Percentiles rank a stretch among this genome's conserved stretches.
Evolutionary conservation across 2,888 invertebrate species (phyloP).

Genomic region (Hofmannophila pseudospretella): DNA sequence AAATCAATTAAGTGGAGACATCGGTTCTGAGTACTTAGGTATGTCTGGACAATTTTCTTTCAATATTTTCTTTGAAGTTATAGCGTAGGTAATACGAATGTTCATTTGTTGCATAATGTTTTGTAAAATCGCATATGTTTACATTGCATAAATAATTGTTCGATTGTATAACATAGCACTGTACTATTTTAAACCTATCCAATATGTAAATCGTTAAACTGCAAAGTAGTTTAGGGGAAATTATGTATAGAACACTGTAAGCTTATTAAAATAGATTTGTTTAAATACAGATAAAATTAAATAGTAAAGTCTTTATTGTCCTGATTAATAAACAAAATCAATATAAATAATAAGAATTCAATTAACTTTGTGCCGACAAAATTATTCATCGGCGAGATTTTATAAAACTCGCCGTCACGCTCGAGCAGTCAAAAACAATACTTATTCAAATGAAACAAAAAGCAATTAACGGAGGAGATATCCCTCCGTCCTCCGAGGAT

Average conservation of each 20-base stretch:
- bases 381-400: constrained; percentile 69
- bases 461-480: constrained; percentile 75
- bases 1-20: constrained; percentile 56
- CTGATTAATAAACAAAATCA: not conserved
- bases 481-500: constrained; percentile 70
- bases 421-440: constrained; percentile 75
- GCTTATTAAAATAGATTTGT: too few species aligned
- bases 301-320: too few species aligned
- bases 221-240: too few species aligned
- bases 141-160: too few species aligned
- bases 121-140: too few species aligned
- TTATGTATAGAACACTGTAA: too few species aligned
- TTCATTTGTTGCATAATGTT: too few species aligned
- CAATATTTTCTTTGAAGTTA: not conserved
- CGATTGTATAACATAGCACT: too few species aligned
- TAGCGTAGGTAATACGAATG: too few species aligned
- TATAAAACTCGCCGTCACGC: constrained; percentile 63
- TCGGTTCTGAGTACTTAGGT: not conserved
- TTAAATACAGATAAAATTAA: too few species aligned
- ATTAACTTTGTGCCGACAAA: constrained; percentile 52
- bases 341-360: constrained; percentile 46
- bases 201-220: too few species aligned
- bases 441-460: constrained; percentile 78
- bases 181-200: too few species aligned
- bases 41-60: not conserved